phyloP scores from a whole-genome alignment of 2,888 invertebrate genomes.

The Napeogenes inachia region DNA sequence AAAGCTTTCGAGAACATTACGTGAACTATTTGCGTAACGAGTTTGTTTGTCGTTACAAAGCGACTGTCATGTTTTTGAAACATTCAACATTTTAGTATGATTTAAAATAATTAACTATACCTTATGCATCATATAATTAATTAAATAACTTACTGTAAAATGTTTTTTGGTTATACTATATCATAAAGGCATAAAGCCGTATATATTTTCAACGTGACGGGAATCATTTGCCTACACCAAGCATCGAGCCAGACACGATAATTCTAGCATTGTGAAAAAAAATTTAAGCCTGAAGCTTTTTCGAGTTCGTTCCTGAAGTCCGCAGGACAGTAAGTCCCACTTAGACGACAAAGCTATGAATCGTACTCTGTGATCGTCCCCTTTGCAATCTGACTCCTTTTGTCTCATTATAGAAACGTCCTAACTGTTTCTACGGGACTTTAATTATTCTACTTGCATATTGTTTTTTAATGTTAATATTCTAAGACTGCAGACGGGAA shows the following conservation, averaged over 20 bases:
- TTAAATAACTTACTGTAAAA: too few species aligned
- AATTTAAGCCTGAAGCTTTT: slow-evolving; percentile 24
- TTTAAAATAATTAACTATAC: not conserved
- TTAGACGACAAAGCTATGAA: slow-evolving; percentile 56
- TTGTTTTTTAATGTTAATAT: slow-evolving; percentile 21
- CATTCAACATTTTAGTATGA: not conserved
- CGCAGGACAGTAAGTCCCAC: slow-evolving; percentile 56
- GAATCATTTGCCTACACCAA: slow-evolving; percentile 4
- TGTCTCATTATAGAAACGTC: slow-evolving; percentile 44
- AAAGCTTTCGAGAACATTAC: slow-evolving; percentile 28
- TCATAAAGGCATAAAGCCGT: too few species aligned
- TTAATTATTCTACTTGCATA: slow-evolving; percentile 28
- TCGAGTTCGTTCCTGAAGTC: slow-evolving; percentile 29
- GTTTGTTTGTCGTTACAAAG: slow-evolving; percentile 24
- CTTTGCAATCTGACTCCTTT: slow-evolving; percentile 47
- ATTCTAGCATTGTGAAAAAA: slow-evolving; percentile 28
- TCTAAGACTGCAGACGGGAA: not conserved
- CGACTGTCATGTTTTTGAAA: not conserved
- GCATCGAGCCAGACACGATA: slow-evolving; percentile 22
- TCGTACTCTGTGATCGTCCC: slow-evolving; percentile 41
- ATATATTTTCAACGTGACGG: not conserved
- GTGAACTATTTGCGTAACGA: slow-evolving; percentile 27
- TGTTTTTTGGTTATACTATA: too few species aligned
- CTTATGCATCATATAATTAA: too few species aligned
- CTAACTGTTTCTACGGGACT: slow-evolving; percentile 34